Conservation (phyloP, 2,113 vertebrate species). For the Pao palembangensis region DNA sequence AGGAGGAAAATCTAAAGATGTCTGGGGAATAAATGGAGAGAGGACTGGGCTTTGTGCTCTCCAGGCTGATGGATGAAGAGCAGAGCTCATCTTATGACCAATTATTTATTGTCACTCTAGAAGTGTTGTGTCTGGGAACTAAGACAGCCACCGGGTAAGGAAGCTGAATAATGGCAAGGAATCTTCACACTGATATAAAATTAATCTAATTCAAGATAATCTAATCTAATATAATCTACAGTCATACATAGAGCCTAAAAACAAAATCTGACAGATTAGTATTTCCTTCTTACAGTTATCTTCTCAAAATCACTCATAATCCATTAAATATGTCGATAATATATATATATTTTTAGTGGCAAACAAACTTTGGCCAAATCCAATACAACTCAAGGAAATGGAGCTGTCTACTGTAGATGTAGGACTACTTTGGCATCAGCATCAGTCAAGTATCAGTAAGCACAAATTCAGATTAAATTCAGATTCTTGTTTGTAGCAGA, state of each 20-base stretch:
- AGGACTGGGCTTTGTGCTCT: constrained; percentile 43
- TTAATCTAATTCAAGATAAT: too few relatives aligned
- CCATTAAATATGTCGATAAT: too few relatives aligned
- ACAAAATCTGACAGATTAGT: constrained; percentile 12
- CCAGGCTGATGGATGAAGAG: constrained; percentile 59
- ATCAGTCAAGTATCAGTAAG: too few relatives aligned
- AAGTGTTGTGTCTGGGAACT: constrained; percentile 45
- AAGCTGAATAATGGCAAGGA: constrained; percentile 34
- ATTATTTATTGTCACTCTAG: constrained; percentile 63
- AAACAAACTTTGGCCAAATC: too few relatives aligned
- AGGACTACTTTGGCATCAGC: too few relatives aligned
- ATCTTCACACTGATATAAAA: constrained; percentile 2
- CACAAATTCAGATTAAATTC: too few relatives aligned
- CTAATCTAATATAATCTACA: not conserved
- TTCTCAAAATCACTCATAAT: not conserved
- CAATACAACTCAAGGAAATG: too few relatives aligned
- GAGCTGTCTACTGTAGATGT: too few relatives aligned
- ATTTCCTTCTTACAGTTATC: not conserved
- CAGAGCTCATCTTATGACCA: constrained; percentile 62
- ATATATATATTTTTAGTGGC: too few relatives aligned
- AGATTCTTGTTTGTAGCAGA: not conserved
- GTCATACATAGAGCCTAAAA: constrained; percentile 1
- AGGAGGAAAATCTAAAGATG: constrained; percentile 28
- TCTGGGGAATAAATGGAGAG: constrained; percentile 36
- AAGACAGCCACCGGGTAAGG: constrained; percentile 46